phyloP scores from a whole-genome alignment of 2,888 invertebrate genomes.

The Eremobia ochroleuca region DNA sequence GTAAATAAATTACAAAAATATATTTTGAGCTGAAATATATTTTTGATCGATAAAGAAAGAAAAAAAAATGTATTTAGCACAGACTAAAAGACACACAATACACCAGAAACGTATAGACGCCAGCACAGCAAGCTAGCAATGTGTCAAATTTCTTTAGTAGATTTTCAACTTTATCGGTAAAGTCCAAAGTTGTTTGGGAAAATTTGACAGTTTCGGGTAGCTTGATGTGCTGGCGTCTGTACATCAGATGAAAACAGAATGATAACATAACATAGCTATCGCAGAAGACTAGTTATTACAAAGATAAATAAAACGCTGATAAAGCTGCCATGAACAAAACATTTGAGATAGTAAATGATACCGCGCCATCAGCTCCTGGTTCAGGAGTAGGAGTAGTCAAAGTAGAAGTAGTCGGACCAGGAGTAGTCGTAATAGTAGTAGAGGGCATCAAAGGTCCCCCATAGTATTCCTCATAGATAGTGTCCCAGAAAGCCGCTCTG shows the following conservation, averaged over 20 bases:
- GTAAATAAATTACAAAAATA: background rate
- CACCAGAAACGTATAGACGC: too few relatives aligned
- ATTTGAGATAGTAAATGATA: slow-evolving; percentile 25
- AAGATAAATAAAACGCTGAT: slow-evolving; percentile 20
- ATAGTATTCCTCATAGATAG: slow-evolving; percentile 72
- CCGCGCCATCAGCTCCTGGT: background rate
- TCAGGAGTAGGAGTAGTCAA: background rate
- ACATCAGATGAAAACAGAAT: too few relatives aligned
- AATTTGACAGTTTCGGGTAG: too few relatives aligned
- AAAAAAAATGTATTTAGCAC: too few relatives aligned
- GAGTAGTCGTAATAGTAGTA: slow-evolving; percentile 1
- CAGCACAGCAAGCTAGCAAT: too few relatives aligned
- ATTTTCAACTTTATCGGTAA: too few relatives aligned
- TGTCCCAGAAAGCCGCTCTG: slow-evolving; percentile 72
- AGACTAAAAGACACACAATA: too few relatives aligned
- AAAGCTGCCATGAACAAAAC: slow-evolving; percentile 6
- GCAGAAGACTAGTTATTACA: background rate
- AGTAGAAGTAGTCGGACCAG: background rate
- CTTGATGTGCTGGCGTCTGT: too few relatives aligned
- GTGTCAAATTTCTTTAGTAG: too few relatives aligned
- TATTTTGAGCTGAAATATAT: background rate
- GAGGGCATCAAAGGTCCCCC: slow-evolving; percentile 68
- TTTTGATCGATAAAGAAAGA: too few relatives aligned
- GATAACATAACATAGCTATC: background rate
- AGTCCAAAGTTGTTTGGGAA: too few relatives aligned